Conservation (phyloP, 2,797 vertebrate genomes). For the Syncerus caffer region DNA sequence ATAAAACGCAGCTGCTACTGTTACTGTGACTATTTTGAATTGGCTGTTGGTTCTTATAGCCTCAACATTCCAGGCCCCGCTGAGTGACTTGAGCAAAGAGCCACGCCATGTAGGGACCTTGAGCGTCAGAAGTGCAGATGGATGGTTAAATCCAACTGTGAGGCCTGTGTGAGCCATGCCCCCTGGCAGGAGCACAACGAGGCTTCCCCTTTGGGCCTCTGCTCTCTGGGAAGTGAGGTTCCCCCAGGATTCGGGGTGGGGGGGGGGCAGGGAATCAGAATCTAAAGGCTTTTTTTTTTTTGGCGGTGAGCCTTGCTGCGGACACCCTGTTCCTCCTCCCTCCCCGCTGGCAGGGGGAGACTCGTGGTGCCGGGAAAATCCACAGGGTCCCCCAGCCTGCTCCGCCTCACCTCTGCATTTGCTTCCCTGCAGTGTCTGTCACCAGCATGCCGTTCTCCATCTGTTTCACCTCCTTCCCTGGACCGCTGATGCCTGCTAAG, state of each 20-base stretch:
- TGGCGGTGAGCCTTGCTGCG: neutral
- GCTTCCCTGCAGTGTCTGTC: slow-evolving; percentile 62
- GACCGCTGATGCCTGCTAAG: slow-evolving; percentile 68
- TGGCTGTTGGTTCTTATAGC: neutral
- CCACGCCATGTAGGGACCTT: rapidly evolving
- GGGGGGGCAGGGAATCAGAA: neutral
- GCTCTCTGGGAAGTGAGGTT: neutral
- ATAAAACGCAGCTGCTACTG: rapidly evolving
- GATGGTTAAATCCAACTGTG: neutral
- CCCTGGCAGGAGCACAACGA: neutral
- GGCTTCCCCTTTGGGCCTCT: neutral
- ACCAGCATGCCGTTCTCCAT: slow-evolving; percentile 86
- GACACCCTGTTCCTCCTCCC: neutral
- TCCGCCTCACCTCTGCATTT: slow-evolving; percentile 77
- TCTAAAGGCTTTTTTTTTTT: neutral
- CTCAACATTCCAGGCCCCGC: neutral
- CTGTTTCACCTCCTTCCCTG: slow-evolving; percentile 81
- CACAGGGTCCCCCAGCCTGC: rapidly evolving
- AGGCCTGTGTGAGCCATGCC: neutral
- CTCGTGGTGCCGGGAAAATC: rapidly evolving
- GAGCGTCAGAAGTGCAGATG: neutral
- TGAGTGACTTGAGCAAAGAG: neutral
- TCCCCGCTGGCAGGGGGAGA: neutral
- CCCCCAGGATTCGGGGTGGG: neutral
- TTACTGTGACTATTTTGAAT: neutral